Base-by-base conservation (phyloP, 2,888 invertebrate genomes). In the Megamerina dolium region DNA sequence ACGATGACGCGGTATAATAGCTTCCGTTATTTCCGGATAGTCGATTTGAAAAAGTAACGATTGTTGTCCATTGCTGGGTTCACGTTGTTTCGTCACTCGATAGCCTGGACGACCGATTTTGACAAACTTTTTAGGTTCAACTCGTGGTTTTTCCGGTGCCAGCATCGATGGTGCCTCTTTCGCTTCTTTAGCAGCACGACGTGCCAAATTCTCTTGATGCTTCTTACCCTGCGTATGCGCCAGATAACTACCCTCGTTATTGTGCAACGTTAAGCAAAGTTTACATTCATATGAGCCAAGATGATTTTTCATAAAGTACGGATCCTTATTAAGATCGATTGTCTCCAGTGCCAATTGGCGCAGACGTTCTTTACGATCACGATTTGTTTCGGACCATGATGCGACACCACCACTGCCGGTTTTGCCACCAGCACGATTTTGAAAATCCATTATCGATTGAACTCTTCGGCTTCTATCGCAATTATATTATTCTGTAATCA, bases 231-330 rank as follows among this genome's bases (percentile, higher is more conserved):
- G 99, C 0, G 99, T 99, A 65, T 99, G 99, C 5, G 99, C 97
- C 64, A 99, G 76, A 67, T 99, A 99, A 61, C 96, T 96, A 3
- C 97, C 99, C 73, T 95, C 99, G 74, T 99, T 99, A 69, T 99
- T 99, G 72, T 99, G 99, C 14, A 99, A 77, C 1, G 99, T 99
- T 39, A 99, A 73, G 76, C 99, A 99, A 4, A 99, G 74, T 75
- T 99, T 99, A 72, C 99, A 99, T 74, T 99, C 99, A 72, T 99
- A 99, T 0, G 97, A 94, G 2, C 88, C 95, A 57, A 96, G 77
- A 75, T 99, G 99, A 76, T 99, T 99, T 81, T 96, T 95, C 99
- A 99, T 99, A 79, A 99, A 99, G 81, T 99, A 99, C 0, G 99
- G 99, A 80, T 99, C 99, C 73, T 99, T 99, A 67, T 95, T 93